Evolutionary conservation across 2,113 vertebrate genomes (phyloP).

Genomic region (Sander vitreus): DNA sequence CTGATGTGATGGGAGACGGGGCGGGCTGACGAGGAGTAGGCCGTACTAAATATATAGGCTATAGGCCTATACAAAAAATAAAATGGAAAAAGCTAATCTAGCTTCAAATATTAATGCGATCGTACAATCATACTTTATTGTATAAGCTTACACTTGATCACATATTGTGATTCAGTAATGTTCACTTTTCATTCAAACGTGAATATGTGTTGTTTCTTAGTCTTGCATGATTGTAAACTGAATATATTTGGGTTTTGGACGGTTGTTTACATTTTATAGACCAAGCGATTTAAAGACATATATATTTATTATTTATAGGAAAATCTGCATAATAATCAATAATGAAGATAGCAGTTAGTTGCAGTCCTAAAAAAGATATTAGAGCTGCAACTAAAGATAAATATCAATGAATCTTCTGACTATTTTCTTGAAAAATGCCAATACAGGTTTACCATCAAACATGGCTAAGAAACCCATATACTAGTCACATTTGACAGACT

Average conservation of each 20-base stretch:
- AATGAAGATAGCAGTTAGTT: not conserved
- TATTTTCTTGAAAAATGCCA: not conserved
- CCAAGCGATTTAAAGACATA: not conserved
- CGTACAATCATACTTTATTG: not conserved
- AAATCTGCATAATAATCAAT: not conserved
- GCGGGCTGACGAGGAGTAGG: not conserved
- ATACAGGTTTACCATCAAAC: not conserved
- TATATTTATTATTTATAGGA: no score
- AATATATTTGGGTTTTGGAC: not conserved
- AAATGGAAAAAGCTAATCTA: not conserved
- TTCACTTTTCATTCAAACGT: not conserved
- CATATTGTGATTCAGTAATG: not conserved
- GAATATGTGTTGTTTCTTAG: not conserved
- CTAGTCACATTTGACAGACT: not conserved
- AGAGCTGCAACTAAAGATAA: not conserved
- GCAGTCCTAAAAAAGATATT: not conserved
- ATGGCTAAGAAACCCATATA: not conserved
- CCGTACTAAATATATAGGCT: no score
- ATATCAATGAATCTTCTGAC: not conserved
- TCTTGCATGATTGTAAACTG: not conserved
- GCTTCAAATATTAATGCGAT: not conserved
- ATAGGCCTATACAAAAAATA: no score
- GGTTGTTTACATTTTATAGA: not conserved
- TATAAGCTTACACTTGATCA: not conserved
- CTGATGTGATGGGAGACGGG: conserved; percentile 48